A percentile compares a stretch with the other conserved stretches of the same genome.
phyloP scores from a whole-genome alignment of 1,140 invertebrate genomes.

The Ips typographus region DNA sequence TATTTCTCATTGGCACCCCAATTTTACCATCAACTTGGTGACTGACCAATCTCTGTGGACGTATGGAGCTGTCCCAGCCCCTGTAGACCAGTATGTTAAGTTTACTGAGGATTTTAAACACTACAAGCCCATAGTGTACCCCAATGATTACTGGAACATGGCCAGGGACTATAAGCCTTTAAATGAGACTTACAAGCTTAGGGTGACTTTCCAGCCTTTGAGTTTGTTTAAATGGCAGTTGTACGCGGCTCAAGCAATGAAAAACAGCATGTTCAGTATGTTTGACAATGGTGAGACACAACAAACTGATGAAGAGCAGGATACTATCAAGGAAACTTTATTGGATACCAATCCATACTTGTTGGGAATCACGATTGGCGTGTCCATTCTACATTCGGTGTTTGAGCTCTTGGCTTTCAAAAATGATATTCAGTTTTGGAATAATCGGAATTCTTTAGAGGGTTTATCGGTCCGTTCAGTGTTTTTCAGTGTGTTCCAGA shows the following conservation, averaged over 20 bases:
- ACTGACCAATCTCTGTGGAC: constrained; percentile 95
- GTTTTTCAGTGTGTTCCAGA: constrained; percentile 99
- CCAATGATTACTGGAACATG: constrained; percentile 99
- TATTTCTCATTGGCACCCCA: constrained; percentile 98
- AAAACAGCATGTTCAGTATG: constrained; percentile 79
- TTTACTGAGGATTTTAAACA: constrained; percentile 80
- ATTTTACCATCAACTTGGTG: constrained; percentile 93
- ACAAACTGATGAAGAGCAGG: constrained; percentile 91
- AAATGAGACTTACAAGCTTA: constrained; percentile 78
- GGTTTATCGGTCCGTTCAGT: constrained; percentile 96
- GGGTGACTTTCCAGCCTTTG: constrained; percentile 90
- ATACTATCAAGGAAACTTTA: constrained; percentile 95
- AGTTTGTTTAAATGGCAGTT: constrained; percentile 98
- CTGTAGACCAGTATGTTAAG: constrained; percentile 90
- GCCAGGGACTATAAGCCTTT: constrained; percentile 93
- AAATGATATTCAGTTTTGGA: constrained; percentile 99
- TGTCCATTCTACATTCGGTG: constrained; percentile 95
- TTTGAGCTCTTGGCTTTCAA: constrained; percentile 99
- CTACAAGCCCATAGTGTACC: constrained; percentile 94
- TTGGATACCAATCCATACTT: constrained; percentile 97
- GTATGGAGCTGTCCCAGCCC: constrained; percentile 82
- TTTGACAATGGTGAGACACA: constrained; percentile 58
- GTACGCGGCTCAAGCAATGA: constrained; percentile 93
- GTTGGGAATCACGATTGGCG: constrained; percentile 85
- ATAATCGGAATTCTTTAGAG: constrained; percentile 94